These are phyloP conservation scores for Diadema setosum DNA, from an alignment of 35 echinoderm and acorn worm species.

Conservation along the genomic window DNA sequence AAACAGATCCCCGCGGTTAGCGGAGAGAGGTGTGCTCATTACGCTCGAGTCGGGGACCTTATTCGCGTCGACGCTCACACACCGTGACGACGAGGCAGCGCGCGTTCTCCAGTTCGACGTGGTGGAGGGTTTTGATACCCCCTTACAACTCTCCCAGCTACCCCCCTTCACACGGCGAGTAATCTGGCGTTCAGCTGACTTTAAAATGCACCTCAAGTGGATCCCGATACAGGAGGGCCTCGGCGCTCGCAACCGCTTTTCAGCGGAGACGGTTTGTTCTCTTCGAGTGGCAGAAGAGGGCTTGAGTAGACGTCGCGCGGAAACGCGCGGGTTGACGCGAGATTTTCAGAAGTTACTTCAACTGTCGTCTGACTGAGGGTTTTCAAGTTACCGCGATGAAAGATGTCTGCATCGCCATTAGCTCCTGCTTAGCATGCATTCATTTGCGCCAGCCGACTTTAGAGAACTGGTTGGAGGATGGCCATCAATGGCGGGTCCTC, in stretches of 20 bases:
- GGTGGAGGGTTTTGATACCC: neutral
- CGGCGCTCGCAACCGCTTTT: neutral
- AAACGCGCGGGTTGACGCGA: neutral
- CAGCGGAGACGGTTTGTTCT: neutral
- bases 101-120: neutral
- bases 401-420: no score
- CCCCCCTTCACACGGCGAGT: neutral
- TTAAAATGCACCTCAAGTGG: neutral
- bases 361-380: neutral
- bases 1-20: neutral
- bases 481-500: no score
- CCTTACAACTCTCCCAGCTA: neutral
- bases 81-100: neutral
- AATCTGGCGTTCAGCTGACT: neutral
- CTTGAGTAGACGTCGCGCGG: neutral
- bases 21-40: neutral
- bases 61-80: neutral
- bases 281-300: neutral
- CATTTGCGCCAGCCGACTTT: no score
- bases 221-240: neutral
- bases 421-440: no score
- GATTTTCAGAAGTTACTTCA: neutral
- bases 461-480: no score
- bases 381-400: no score
- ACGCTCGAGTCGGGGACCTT: neutral